Evolutionary conservation across 1,140 invertebrate species (phyloP), one percentile per base, ranked within the genome.

Genomic region (Cyclargus thomasi): DNA sequence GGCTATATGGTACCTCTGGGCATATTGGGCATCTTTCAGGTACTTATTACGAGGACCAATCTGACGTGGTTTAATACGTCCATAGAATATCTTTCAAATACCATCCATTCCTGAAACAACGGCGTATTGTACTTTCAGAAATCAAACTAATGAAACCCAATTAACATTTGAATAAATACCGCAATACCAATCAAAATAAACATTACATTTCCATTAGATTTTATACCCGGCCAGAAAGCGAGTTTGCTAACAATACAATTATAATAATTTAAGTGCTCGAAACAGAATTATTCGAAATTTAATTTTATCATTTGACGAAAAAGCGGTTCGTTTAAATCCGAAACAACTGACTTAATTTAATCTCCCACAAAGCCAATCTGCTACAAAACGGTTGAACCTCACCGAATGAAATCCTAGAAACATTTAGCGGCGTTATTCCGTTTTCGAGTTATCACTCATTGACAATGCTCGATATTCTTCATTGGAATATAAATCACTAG

Each of bases 281-380:
- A 47, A 47, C 39, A 47, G 39, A 47, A 16, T 47, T 47, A 55
- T 55, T 17, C 18, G 18, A 55, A 18, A 20, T 55, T 55, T 55
- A 20, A 55, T 55, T 55, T 55, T 8, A 55, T 55, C 53, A 20
- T 20, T 55, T 20, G n/a, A 55, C 53, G n/a, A 55, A 20, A 17
- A 55, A 55, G 18, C 18, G 53, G 53, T 47, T 47, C 39, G 39
- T 20, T 20, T 6, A 55, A 55, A 55, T 20, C n/a, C 53, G 53
- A 55, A 55, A 55, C 53, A 55, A 20, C 53, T 55, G 53, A 55
- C n/a, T 55, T 18, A 55, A 55, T 55, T 17, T 55, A 55, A 55
- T 55, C 53, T 55, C 39, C 11, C 39, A 20, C 53, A 55, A 20
- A 55, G 53, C 53, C 53, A 55, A 55, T 55, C 53, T 55, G 53